Evolutionary conservation across 2,888 invertebrate species (phyloP), one percentile per base, ranked within the genome.

Genomic region (Diarsia rubi): DNA sequence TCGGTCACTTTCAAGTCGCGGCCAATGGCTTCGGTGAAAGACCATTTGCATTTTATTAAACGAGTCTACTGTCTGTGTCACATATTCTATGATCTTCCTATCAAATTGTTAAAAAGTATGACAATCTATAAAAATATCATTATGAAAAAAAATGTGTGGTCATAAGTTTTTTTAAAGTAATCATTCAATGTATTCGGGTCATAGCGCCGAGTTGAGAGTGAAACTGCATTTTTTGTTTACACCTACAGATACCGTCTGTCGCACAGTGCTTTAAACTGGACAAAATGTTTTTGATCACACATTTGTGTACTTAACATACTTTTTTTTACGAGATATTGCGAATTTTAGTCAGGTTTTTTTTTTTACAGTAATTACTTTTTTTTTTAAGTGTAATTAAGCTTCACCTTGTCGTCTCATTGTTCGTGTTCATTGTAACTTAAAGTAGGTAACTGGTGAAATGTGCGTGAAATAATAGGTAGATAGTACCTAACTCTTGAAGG

Each of bases 1-100:
- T 93, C 90, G 93, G 88, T 91, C 91, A 94, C 95, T 96, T 95
- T 95, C 95, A 82, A 93, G 90, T 85, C 79, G 88, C 90, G 92
- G 91, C 88, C 90, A 88, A 86, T 91, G 89, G 86, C 91, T 86
- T 86, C 80, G 78, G 90, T 89, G 91, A 93, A 93, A 92, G 91
- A 92, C 57, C 81, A 87, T 93, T 92, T 88, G 87, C 90, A 92
- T 93, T 88, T 88, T 44, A 62, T 37, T 63, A 66, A 80, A 78
- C 47, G 11, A 76, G n/a, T 76, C 31, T 64, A 54, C 54, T 54
- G 16, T 62, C 9, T 27, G 4, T 67, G 27, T 64, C 59, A 68
- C n/a, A 79, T 69, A 63, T 59, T 52, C 47, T 42, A 31, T 64
- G 3, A 67, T 45, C 0, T 44, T 59, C 31, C 19, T 47, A 57